Evolutionary conservation across 2,888 invertebrate species (phyloP).

Genomic region (Callyntrura guangdongensis): DNA sequence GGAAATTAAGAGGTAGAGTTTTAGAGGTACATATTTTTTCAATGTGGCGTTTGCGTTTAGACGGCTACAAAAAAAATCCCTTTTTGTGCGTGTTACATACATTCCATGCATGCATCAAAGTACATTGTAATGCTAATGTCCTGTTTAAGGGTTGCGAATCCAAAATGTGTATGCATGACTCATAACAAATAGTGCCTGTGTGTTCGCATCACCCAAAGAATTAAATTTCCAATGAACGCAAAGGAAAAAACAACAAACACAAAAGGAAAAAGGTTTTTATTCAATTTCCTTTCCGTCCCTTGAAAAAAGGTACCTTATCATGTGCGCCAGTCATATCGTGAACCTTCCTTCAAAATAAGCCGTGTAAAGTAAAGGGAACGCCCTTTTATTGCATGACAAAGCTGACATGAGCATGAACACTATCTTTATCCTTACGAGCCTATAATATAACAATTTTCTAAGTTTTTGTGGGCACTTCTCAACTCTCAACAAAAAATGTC

Average conservation of each 20-base stretch:
- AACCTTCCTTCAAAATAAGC: slow-evolving; percentile 57
- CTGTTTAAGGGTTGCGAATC: slow-evolving; percentile 46
- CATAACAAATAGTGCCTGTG: neutral
- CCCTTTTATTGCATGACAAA: slow-evolving; percentile 77
- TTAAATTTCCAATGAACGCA: slow-evolving; percentile 44
- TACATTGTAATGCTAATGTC: slow-evolving; percentile 46
- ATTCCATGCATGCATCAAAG: neutral
- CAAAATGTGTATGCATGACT: neutral
- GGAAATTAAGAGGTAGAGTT: neutral
- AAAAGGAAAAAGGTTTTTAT: slow-evolving; percentile 62
- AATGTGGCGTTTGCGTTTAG: slow-evolving; percentile 50
- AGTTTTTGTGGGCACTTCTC: slow-evolving; percentile 38
- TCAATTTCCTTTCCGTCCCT: slow-evolving; percentile 59
- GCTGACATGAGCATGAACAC: slow-evolving; percentile 73
- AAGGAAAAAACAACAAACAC: slow-evolving; percentile 33
- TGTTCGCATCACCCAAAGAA: neutral
- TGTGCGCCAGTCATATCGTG: slow-evolving; percentile 55
- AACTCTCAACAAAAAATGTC: neutral
- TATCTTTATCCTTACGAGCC: slow-evolving; percentile 53
- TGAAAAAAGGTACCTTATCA: slow-evolving; percentile 67
- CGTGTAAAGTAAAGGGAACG: slow-evolving; percentile 56
- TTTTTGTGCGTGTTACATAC: neutral
- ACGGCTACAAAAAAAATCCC: slow-evolving; percentile 2
- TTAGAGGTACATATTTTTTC: neutral
- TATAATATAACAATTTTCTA: slow-evolving; percentile 40